These are phyloP conservation scores for Dendrophyllia cribrosa DNA, from an alignment of 64 coral and sea anemone species.

Conservation along the genomic window DNA sequence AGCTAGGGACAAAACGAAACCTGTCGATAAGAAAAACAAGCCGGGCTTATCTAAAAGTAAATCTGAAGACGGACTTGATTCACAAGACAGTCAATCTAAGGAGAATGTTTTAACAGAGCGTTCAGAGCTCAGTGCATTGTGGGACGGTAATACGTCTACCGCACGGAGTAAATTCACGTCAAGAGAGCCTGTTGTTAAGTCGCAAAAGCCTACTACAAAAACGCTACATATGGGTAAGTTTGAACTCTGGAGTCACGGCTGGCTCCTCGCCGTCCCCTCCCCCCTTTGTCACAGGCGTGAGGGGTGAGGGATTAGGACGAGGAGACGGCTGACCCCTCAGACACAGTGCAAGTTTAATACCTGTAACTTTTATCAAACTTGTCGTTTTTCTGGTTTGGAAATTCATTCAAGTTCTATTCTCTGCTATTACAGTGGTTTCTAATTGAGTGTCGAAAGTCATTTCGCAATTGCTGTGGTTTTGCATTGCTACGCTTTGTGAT, in stretches of 20 bases:
- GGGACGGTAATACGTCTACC: constrained; percentile 2
- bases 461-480: no score
- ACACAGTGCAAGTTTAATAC: no score
- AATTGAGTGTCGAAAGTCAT: no score
- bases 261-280: no score
- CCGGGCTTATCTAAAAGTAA: background rate
- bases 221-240: constrained; percentile 81
- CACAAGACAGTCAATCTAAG: background rate
- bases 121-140: background rate
- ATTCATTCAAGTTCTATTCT: no score
- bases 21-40: background rate
- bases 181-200: constrained; percentile 74
- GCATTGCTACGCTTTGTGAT: no score
- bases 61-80: constrained; percentile 26
- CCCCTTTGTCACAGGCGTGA: no score
- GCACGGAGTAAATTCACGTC: constrained; percentile 66
- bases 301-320: no score
- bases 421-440: no score
- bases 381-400: no score
- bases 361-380: no score
- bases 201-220: constrained; percentile 79
- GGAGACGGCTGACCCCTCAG: no score
- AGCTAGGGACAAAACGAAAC: constrained; percentile 2
- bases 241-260: background rate
- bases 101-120: background rate